Evolutionary conservation across 2,888 invertebrate genomes (phyloP).

Genomic region (Liodrosophila aerea): DNA sequence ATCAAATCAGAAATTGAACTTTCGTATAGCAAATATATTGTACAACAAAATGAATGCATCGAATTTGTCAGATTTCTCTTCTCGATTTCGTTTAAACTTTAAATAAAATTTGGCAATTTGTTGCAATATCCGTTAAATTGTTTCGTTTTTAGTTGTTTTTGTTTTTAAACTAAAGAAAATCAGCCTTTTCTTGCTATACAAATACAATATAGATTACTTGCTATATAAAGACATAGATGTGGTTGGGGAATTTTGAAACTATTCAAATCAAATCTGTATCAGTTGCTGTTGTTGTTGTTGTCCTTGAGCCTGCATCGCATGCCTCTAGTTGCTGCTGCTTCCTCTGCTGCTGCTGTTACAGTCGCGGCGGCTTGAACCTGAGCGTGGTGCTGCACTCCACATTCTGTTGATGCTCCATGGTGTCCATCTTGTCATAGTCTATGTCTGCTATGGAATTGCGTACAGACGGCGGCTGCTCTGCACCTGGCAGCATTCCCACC

Average conservation of each 20-base stretch:
- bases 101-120: constrained; percentile 78
- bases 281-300: constrained; percentile 1
- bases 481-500: constrained; percentile 65
- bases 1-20: constrained; percentile 9
- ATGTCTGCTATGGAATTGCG: constrained; percentile 77
- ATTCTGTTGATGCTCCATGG: constrained; percentile 60
- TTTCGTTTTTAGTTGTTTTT: constrained; percentile 2
- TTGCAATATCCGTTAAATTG: constrained; percentile 62
- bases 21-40: constrained; percentile 18
- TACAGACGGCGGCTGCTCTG: constrained; percentile 71
- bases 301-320: constrained; percentile 4
- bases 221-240: constrained; percentile 2
- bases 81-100: constrained; percentile 24
- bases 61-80: constrained; percentile 21
- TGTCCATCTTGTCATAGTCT: constrained; percentile 56
- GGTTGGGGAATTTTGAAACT: not conserved
- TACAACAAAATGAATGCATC: constrained; percentile 41
- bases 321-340: constrained; percentile 9
- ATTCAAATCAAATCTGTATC: too few relatives aligned
- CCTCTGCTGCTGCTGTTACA: constrained; percentile 56
- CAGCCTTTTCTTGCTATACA: constrained; percentile 79
- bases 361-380: constrained; percentile 69
- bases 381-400: constrained; percentile 65
- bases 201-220: constrained; percentile 47
- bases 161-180: constrained; percentile 76